Evolutionary conservation across 2,113 vertebrate genomes (phyloP).

Genomic region (Gopherus evgoodei): DNA sequence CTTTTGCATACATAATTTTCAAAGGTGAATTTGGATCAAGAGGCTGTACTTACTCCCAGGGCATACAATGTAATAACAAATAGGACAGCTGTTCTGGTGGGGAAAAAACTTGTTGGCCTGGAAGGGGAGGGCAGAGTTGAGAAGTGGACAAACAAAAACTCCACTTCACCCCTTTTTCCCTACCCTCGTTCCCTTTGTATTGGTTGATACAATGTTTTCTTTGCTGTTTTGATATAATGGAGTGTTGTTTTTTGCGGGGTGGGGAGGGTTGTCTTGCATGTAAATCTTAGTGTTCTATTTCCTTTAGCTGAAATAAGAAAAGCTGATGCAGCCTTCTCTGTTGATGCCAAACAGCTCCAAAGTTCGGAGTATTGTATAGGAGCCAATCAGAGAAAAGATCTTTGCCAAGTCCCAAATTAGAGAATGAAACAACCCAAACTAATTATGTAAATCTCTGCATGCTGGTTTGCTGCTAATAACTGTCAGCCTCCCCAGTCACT

Average conservation of each 20-base stretch:
- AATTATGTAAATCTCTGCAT: neutral
- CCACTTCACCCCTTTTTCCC: neutral
- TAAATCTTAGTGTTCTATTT: conserved; percentile 16
- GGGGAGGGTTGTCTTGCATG: neutral
- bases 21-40: neutral
- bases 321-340: conserved; percentile 13
- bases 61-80: neutral
- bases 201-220: too few relatives aligned
- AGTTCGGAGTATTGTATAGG: neutral
- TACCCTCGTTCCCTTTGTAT: neutral
- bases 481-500: neutral
- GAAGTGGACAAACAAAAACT: neutral
- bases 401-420: neutral
- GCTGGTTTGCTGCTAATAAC: neutral
- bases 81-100: neutral
- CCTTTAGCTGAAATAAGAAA: conserved; percentile 17
- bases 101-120: neutral
- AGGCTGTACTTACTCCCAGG: neutral
- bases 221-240: too few relatives aligned
- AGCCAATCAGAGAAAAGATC: fast-evolving
- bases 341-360: neutral
- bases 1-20: neutral
- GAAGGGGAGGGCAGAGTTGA: neutral
- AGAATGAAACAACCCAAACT: neutral
- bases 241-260: neutral